Evolutionary conservation across 2,113 vertebrate species (phyloP), one percentile per base, ranked within the genome.

Genomic region (Pavo muticus): DNA sequence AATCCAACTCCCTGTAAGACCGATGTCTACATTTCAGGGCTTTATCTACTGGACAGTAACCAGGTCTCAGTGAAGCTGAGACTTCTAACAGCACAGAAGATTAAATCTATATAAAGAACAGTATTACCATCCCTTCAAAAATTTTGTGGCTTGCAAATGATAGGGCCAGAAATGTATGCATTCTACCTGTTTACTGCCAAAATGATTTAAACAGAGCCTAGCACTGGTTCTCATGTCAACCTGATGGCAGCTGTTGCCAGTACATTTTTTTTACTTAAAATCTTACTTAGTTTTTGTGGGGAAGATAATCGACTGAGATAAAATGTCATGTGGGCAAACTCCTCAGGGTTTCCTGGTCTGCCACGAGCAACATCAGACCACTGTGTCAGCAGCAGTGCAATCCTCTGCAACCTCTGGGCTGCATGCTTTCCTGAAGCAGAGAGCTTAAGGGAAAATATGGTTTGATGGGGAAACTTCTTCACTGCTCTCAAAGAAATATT

Each of bases 1-100:
- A 80, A 54, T 23, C 73, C 57, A 17, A 18, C 57, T 45, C 61
- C 71, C 90, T 91, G 85, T 10, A 18, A 75, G 72, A 68, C 56
- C 52, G 50, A 77, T 75, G 85, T 94, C 54, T 75, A 0, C 20
- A 42, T 88, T 64, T 75, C 65, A 77, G 76, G 73, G 93, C 64
- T 94, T 86, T 88, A 94, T 91, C 90, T 95, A 65, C 86, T 94
- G 88, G 90, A 80, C 88, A 84, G 88, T 32, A 74, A 86, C 57
- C 85, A 91, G 93, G 80, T 75, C 79, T 71, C 56, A 44, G 79
- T 0, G 19, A 83, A 70, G 74, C 90, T 64, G 87, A 44, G 60
- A 60, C 54, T 48, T 68, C 84, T 10, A 65, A 13, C 81, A 92
- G 83, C 84, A 61, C 10, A 1, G n/a, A 27, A 70, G 63, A 52